Base-by-base conservation (phyloP, 2,888 invertebrate species). In the Eucriotettix oculatus region DNA sequence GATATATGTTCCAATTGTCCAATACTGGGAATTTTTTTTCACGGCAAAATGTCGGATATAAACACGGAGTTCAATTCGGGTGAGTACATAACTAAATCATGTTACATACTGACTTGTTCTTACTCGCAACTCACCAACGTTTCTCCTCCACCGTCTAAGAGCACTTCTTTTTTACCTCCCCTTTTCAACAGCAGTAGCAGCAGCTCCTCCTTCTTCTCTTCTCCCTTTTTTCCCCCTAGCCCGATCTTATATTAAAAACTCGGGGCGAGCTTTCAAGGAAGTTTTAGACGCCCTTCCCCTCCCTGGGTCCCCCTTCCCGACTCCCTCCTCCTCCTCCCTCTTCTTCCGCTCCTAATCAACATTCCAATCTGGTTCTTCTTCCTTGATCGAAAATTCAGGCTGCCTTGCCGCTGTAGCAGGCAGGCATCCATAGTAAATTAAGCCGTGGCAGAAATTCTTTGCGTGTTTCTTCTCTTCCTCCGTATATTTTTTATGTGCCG, bases 211-310 rank as follows among this genome's bases (percentile, higher is more conserved):
- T 55, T 55, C 42, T n/a, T n/a, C 55, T 16, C 16, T 17, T 29
- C 29, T 29, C 7, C 41, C 40, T 54, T 54, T 17, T 42, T 55
- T 55, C 55, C 11, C 40, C 12, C 48, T 48, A 3, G 48, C 48
- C 14, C 48, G 48, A 48, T 48, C 55, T 54, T 61, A 61, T 59
- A 61, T 61, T 61, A 58, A 61, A 61, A 61, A 61, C 54, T 52
- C 53, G 52, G 56, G 61, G 59, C 54, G 57, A 52, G 54, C 59
- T 61, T 59, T 59, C 55, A 59, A 61, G 61, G 41, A 59, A 59
- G 57, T 52, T 44, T 55, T 57, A 64, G 64, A 69, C 69, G 68
- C 69, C 68, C 61, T 57, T 64, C 66, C 64, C 60, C 42, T 57
- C 56, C 59, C 60, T 63, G 59, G 60, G 58, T 69, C 56, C 40